A percentile compares a stretch with the other conserved stretches of the same genome.
phyloP scores from a whole-genome alignment of 1,140 invertebrate genomes.

The Pseudomyrmex flavicornis region DNA sequence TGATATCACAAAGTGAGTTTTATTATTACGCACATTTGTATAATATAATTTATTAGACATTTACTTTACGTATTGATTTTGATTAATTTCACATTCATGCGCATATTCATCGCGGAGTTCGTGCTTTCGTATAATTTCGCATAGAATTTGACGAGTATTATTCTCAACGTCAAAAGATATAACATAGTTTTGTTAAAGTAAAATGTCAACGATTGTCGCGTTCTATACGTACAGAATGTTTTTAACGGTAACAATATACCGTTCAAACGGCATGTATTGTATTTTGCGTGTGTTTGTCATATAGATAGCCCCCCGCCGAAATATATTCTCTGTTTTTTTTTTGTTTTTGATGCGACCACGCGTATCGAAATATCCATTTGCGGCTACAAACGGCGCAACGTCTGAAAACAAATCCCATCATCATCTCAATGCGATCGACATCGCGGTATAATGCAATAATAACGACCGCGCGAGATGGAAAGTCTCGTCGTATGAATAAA shows the following conservation, averaged over 20 bases:
- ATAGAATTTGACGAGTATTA: too few species aligned
- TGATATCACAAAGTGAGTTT: neutral
- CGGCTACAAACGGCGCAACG: neutral
- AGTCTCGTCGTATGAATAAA: constrained; percentile 6
- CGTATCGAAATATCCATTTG: neutral
- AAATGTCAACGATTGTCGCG: too few species aligned
- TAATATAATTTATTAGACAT: neutral
- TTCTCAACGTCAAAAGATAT: too few species aligned
- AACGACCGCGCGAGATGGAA: neutral
- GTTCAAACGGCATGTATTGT: neutral
- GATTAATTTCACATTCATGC: neutral
- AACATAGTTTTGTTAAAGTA: too few species aligned
- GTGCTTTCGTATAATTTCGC: too few species aligned
- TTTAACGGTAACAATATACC: too few species aligned
- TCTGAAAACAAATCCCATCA: constrained; percentile 25
- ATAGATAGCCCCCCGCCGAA: neutral
- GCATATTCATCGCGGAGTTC: too few species aligned
- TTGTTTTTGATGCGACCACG: neutral
- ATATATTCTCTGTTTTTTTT: neutral
- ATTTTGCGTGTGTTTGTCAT: neutral
- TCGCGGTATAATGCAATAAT: constrained; percentile 2
- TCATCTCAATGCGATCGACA: neutral
- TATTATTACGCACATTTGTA: neutral
- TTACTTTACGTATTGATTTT: neutral
- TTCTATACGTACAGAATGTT: too few species aligned